These are phyloP conservation scores for Bacillus rossius DNA, from an alignment of 1,140 invertebrate species.

Conservation along the genomic window DNA sequence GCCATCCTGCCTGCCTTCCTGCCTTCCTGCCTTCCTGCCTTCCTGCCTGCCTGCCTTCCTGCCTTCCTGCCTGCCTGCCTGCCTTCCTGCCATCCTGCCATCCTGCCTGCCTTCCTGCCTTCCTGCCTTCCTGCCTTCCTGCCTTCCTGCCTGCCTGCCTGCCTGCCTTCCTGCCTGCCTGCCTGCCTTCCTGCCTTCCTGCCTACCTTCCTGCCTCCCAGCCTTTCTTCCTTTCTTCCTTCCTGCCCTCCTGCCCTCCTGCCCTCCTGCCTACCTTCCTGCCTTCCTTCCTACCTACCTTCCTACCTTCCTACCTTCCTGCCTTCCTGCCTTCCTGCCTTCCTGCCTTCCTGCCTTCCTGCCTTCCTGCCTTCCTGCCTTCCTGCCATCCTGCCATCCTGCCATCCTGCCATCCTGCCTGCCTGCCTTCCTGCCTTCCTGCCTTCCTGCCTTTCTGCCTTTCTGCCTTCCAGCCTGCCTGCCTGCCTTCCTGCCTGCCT, in stretches of 20 bases:
- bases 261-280: too few relatives aligned
- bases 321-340: background rate
- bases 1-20: too few relatives aligned
- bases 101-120: background rate
- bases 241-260: background rate
- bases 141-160: background rate
- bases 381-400: too few relatives aligned
- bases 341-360: constrained; percentile 1
- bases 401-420: too few relatives aligned
- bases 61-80: background rate
- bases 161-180: background rate
- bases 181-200: background rate
- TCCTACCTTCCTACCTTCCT: background rate
- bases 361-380: constrained; percentile 2
- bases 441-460: background rate
- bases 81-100: too few relatives aligned
- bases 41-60: too few relatives aligned
- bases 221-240: too few relatives aligned
- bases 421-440: background rate
- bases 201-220: constrained; percentile 1
- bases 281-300: too few relatives aligned
- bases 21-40: background rate
- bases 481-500: background rate
- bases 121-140: constrained; percentile 4
- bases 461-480: too few relatives aligned